These are phyloP conservation scores for Hippolais icterina DNA, from an alignment of 2,113 vertebrate species.

Conservation along the genomic window DNA sequence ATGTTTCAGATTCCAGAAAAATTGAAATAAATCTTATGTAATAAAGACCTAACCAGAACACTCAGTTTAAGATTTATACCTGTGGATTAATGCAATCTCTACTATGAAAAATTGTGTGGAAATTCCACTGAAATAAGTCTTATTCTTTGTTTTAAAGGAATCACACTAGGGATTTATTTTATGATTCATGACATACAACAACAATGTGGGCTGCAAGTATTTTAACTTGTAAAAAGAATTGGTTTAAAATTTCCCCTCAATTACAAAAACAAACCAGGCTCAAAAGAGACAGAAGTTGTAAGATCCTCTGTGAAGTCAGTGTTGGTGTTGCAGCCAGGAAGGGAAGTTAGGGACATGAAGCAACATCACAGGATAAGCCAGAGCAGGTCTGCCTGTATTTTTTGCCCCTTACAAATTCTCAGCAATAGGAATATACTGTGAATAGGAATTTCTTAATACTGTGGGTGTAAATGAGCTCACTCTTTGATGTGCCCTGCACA, in stretches of 20 bases:
- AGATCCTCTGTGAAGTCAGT: background rate
- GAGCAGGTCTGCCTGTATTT: background rate
- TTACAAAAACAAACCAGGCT: background rate
- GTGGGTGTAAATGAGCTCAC: background rate
- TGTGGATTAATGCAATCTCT: background rate
- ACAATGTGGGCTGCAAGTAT: background rate
- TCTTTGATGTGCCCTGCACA: background rate
- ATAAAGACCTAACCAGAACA: conserved; percentile 5
- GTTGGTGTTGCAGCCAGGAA: background rate
- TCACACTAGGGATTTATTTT: background rate
- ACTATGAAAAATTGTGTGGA: background rate
- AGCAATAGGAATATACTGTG: background rate
- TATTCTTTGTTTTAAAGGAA: background rate
- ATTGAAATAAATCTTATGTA: conserved; percentile 4
- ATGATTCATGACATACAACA: background rate
- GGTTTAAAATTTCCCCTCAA: background rate
- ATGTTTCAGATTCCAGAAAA: background rate
- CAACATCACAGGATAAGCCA: background rate
- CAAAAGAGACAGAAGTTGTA: background rate
- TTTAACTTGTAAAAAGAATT: background rate
- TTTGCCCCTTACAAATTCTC: background rate
- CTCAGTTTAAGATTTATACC: conserved; percentile 1
- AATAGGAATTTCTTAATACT: background rate
- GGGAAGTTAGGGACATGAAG: background rate
- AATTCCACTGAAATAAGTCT: background rate